Evolutionary conservation across 1,140 invertebrate species (phyloP), one percentile per base, ranked within the genome.

Genomic region (Micrasema longulum): DNA sequence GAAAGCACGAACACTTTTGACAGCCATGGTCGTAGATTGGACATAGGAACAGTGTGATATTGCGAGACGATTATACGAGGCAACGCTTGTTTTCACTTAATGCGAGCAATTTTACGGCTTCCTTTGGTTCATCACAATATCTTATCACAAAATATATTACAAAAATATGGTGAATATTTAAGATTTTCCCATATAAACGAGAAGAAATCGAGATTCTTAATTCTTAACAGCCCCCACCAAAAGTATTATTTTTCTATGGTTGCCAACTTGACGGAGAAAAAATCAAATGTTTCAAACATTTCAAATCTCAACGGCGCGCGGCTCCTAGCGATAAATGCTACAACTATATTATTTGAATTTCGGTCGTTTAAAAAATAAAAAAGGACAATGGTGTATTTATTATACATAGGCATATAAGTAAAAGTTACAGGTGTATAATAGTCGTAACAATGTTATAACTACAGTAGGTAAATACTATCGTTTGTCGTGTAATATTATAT

Each of bases 1-100:
- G 53, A 60, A 60, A 14, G 66, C 43, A 43, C 26, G 36, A 47
- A 41, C 22, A 60, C 36, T 26, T 69, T 69, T 69, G 66, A 69
- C 66, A 69, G 66, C 18, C 66, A 69, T 69, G 20, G 53, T 18
- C n/a, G 53, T 14, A 31, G 26, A 31, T 38, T 18, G 3, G 53
- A 57, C 53, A 55, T 38, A 57, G 53, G 53, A 16, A 38, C n/a
- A n/a, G n/a, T n/a, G n/a, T n/a, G n/a, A n/a, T 36, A 12, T 57
- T 26, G 12, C 16, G 36, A 53, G 26, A 12, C 6, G 50, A 36
- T 57, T 36, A 38, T 31, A 35, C 31, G 53, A 18, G 23, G 26
- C 53, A 36, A 31, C 5, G n/a, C n/a, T 14, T 1, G 31, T n/a
- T 31, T 57, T 57, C 53, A 57, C 53, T 35, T 14, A 5, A 57